Conservation (phyloP, 1,140 invertebrate species). For the Mya arenaria region DNA sequence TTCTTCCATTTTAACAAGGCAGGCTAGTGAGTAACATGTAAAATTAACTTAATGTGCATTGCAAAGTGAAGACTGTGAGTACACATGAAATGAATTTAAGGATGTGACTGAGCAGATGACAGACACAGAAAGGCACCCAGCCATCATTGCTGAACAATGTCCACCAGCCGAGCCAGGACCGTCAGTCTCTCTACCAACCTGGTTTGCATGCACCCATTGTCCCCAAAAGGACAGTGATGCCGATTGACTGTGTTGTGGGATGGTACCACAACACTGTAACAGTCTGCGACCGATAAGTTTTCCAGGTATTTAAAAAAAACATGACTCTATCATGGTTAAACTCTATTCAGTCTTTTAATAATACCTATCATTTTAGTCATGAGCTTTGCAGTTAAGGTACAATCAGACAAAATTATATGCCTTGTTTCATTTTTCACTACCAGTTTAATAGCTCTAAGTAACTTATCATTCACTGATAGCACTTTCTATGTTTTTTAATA, state of each 20-base stretch:
- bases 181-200: neutral
- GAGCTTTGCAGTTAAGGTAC: neutral
- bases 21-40: too few species aligned
- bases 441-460: neutral
- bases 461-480: too few species aligned
- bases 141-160: too few species aligned
- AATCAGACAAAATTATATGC: too few species aligned
- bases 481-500: too few species aligned
- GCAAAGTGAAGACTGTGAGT: too few species aligned
- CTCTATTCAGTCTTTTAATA: neutral
- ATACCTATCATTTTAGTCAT: neutral
- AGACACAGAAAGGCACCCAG: too few species aligned
- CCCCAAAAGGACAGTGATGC: constrained; percentile 16
- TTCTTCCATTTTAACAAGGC: too few species aligned
- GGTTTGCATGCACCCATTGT: constrained; percentile 27
- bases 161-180: neutral
- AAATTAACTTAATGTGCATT: too few species aligned
- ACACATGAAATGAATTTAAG: too few species aligned
- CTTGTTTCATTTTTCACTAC: neutral
- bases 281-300: constrained; percentile 22
- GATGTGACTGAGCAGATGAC: too few species aligned
- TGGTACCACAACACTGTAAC: constrained; percentile 11
- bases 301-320: neutral
- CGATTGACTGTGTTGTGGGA: constrained; percentile 12
- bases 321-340: neutral